Percentiles rank a stretch among this genome's conserved stretches.
These are phyloP conservation scores for Formica selysi DNA, from an alignment of 1,140 invertebrate species.

Conservation along the genomic window DNA sequence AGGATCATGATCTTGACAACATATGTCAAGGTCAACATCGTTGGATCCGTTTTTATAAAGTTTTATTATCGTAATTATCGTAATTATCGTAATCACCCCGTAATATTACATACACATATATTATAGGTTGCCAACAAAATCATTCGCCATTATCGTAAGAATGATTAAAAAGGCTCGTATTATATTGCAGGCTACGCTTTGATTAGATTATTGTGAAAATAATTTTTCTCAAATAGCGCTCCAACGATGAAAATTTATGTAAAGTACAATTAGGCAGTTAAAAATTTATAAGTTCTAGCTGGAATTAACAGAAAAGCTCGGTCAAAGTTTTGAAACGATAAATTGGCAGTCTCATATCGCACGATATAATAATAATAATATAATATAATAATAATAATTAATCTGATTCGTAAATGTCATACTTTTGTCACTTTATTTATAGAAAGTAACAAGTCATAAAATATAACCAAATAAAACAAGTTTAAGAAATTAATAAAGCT, in stretches of 20 bases:
- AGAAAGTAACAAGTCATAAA: not conserved
- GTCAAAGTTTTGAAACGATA: not conserved
- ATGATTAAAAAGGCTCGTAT: no score
- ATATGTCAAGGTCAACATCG: no score
- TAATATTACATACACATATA: no score
- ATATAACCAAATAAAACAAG: no score
- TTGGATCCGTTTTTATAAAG: no score
- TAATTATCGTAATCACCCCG: no score
- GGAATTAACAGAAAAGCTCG: not conserved
- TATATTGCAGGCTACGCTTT: not conserved
- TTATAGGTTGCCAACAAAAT: no score
- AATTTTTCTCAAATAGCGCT: not conserved
- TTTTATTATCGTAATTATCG: no score
- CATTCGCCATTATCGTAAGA: no score
- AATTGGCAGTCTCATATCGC: not conserved
- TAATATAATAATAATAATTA: no score
- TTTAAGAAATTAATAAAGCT: no score
- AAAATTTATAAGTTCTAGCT: constrained; percentile 19
- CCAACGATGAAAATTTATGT: not conserved
- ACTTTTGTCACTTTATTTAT: not conserved
- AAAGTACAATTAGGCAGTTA: not conserved
- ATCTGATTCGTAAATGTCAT: not conserved
- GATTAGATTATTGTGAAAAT: not conserved
- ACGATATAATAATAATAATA: not conserved
- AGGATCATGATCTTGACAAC: no score